A percentile compares a stretch with the other conserved stretches of the same genome.
These are phyloP conservation scores for Melanaphis sacchari DNA, from an alignment of 1,140 invertebrate genomes.

Conservation along the genomic window DNA sequence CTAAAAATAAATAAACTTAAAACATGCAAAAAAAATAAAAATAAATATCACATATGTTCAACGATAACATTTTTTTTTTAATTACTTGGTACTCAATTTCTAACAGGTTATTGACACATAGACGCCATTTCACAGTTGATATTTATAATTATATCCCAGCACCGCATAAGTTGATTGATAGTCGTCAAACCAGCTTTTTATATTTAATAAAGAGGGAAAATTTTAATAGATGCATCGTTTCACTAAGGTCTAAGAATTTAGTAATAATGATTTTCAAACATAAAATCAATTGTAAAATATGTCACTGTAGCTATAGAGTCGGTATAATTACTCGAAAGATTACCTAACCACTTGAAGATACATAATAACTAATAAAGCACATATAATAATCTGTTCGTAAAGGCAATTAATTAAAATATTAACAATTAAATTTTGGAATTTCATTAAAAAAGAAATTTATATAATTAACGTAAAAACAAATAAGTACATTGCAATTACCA, in stretches of 20 bases:
- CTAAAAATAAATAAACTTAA: not conserved
- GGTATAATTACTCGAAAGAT: not conserved
- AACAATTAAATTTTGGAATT: not conserved
- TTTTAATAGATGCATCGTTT: not conserved
- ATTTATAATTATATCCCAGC: not conserved
- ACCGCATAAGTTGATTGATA: not conserved
- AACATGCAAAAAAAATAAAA: not conserved
- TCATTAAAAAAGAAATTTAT: not conserved
- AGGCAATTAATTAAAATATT: not conserved
- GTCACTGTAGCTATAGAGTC: not conserved
- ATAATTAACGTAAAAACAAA: not conserved
- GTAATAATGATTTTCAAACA: not conserved
- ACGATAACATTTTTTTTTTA: not conserved
- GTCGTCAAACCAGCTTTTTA: not conserved
- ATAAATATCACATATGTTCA: not conserved
- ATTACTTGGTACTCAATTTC: not conserved
- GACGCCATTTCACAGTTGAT: not conserved
- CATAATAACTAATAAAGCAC: not conserved
- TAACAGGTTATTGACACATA: conserved; percentile 2
- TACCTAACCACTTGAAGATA: not conserved
- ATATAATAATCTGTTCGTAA: not conserved
- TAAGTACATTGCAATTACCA: not conserved
- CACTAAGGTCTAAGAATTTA: not conserved
- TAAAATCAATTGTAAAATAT: not conserved
- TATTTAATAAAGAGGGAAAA: not conserved